Evolutionary conservation across 2,113 vertebrate genomes (phyloP).

Genomic region (Varanus komodoensis): DNA sequence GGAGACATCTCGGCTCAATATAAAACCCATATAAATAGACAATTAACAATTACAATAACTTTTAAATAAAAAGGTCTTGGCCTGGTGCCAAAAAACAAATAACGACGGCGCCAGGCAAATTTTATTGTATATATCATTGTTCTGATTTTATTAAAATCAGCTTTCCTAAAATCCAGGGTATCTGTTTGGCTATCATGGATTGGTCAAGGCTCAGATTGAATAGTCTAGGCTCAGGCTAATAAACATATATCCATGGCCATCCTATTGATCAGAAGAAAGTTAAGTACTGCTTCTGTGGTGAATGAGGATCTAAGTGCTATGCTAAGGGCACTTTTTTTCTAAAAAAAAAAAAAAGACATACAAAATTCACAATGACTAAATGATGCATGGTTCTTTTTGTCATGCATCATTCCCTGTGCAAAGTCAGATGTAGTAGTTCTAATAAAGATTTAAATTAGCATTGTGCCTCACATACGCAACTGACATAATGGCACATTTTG

Average conservation of each 20-base stretch:
- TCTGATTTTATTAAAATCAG: too few species aligned
- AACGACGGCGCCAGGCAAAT: too few species aligned
- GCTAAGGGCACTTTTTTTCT: background rate
- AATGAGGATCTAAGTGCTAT: background rate
- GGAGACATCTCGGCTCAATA: too few species aligned
- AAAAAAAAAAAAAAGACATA: background rate
- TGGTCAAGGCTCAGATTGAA: background rate
- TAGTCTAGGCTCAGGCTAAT: background rate
- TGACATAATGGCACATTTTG: background rate
- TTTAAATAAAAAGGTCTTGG: too few species aligned
- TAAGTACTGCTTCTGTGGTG: too few species aligned
- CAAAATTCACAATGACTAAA: background rate
- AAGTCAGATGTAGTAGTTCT: background rate
- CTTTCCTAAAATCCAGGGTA: too few species aligned
- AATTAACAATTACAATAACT: too few species aligned
- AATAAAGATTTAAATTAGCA: background rate
- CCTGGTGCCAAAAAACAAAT: too few species aligned
- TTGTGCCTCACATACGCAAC: background rate
- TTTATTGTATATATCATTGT: too few species aligned
- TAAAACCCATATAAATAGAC: too few species aligned
- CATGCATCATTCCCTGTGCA: background rate
- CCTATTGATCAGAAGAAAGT: background rate
- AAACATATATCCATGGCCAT: too few species aligned
- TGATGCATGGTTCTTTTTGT: background rate
- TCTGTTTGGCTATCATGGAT: background rate